These are phyloP conservation scores for Haplotaxodon microlepis DNA, from an alignment of 2,113 vertebrate genomes.

Conservation along the genomic window DNA sequence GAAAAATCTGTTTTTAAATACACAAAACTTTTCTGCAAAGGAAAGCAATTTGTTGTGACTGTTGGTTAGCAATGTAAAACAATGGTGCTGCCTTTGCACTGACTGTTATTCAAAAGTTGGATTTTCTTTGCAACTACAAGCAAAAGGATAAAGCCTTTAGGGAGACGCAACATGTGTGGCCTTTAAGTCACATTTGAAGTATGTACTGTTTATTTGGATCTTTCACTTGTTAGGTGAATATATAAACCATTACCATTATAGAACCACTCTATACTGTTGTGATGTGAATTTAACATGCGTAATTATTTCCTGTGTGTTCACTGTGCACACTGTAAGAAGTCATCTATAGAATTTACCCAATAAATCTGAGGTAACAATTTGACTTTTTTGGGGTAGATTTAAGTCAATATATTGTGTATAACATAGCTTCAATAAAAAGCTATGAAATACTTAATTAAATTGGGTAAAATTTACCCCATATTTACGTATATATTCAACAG, in stretches of 20 bases:
- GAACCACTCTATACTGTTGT: not conserved
- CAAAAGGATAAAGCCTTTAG: not conserved
- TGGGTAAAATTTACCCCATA: not conserved
- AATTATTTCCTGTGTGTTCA: not conserved
- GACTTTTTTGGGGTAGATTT: not conserved
- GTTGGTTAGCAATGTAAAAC: constrained; percentile 9
- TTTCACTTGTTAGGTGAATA: not conserved
- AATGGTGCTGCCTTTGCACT: not conserved
- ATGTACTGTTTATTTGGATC: not conserved
- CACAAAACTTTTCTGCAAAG: constrained; percentile 42
- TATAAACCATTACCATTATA: not conserved
- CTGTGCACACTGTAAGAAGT: not conserved
- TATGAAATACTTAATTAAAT: not conserved
- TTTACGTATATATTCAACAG: not conserved
- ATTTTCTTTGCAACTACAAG: not conserved
- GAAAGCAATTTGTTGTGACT: constrained; percentile 45
- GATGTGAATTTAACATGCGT: not conserved
- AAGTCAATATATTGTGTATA: not conserved
- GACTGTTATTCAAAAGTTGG: not conserved
- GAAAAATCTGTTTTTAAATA: constrained; percentile 65
- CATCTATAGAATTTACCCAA: not conserved
- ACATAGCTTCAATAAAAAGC: not conserved
- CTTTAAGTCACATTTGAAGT: not conserved
- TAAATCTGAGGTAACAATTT: not conserved
- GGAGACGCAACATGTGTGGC: not conserved